A percentile compares a stretch with the other conserved stretches of the same genome.
Evolutionary conservation across 2,888 invertebrate genomes (phyloP).

Genomic region (Cremastobaeus sp.): DNA sequence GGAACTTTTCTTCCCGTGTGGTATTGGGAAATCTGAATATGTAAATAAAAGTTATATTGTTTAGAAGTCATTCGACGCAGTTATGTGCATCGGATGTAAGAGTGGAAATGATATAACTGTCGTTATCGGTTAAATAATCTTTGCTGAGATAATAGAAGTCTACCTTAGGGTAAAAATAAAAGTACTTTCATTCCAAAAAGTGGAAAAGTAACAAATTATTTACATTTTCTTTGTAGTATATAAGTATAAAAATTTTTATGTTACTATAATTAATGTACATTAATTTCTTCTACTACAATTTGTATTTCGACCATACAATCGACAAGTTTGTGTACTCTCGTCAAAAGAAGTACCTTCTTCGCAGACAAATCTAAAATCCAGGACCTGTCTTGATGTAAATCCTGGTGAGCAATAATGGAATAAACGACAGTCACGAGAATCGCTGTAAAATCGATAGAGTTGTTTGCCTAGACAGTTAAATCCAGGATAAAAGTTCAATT

Average conservation of each 20-base stretch:
- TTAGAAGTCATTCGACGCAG: too few species aligned
- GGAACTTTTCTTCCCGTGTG: too few species aligned
- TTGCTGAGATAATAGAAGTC: too few species aligned
- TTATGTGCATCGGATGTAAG: too few species aligned
- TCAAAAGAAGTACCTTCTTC: conserved; percentile 81
- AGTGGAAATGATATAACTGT: too few species aligned
- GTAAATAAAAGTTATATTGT: too few species aligned
- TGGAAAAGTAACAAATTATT: conserved; percentile 27
- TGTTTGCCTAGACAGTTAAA: conserved; percentile 81
- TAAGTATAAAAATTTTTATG: conserved; percentile 5
- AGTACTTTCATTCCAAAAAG: too few species aligned
- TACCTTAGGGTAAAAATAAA: too few species aligned
- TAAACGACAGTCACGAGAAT: conserved; percentile 81
- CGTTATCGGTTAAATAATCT: too few species aligned
- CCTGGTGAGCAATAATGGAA: conserved; percentile 83
- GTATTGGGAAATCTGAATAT: too few species aligned
- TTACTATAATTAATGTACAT: conserved; percentile 43
- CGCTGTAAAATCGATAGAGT: conserved; percentile 81
- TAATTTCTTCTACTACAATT: conserved; percentile 71
- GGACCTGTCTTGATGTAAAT: conserved; percentile 80
- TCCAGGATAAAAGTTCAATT: conserved; percentile 68
- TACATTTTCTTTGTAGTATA: neutral
- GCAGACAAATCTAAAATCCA: conserved; percentile 82
- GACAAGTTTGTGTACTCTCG: conserved; percentile 79
- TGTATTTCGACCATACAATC: conserved; percentile 68